Base-by-base conservation (phyloP, 2,113 vertebrate species). In the Campylomormyrus numenius region DNA sequence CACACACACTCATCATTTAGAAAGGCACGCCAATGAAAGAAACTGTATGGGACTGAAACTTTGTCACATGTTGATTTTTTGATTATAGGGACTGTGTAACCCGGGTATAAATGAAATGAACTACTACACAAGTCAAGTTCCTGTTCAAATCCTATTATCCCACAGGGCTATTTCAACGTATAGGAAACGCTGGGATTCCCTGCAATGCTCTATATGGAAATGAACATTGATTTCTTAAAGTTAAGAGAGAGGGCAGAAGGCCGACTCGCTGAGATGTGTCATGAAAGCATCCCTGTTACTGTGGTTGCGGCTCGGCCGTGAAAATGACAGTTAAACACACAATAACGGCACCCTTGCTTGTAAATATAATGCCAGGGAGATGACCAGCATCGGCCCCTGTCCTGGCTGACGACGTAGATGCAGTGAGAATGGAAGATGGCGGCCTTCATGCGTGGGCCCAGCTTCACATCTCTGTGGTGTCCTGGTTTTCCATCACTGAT, bases 191-290 rank as follows among this genome's bases (percentile, higher is more conserved):
- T 93, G 58, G 42, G 89, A 92, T 90, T 91, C 88, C 90, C 89
- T 90, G 87, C 91, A 80, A 48, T 88, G 90, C 90, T 93, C 66
- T 90, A 94, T 90, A 94, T 95, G 94, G 92, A 95, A 93, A 95
- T 94, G 88, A 92, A 53, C 86, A 95, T 95, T 90, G 94, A 95
- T 95, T 91, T 90, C 48, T 7, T 53, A 89, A 87, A n/a, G 89
- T 56, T 88, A 66, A 92, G 90, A 49, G 90, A 90, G 90, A 88
- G 70, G 5, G 56, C 31, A 42, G 42, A 10, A 45, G 17, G n/a
- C 83, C 6, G 45, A 17, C 45, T 85, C 7, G 89, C 91, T 77
- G 90, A 92, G 46, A 85, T 52, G 39, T 48, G 39, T 19, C 19
- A 35, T 21, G 21, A 15, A 48, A 21, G 7, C 52, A 24, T 42